Base-by-base conservation (phyloP, 2,888 invertebrate species). In the Temnothorax unifasciatus region DNA sequence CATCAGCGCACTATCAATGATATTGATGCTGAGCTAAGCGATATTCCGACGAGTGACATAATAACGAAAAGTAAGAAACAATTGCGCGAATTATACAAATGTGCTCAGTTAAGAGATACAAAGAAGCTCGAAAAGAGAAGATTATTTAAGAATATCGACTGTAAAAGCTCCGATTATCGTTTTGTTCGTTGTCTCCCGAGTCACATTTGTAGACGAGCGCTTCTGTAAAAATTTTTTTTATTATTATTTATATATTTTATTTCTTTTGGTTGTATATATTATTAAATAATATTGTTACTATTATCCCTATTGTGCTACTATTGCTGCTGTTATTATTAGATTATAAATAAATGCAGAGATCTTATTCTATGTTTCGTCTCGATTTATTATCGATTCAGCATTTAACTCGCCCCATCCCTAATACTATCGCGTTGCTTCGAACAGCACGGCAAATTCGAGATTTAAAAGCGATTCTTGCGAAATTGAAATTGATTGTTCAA, bases 381-480 rank as follows among this genome's bases (percentile, higher is more conserved):
- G 52, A 69, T 84, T 84, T 69, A 63, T 61, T 69, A 44, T 38
- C n/a, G 18, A 57, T 52, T 79, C 44, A 44, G 44, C 6, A 18
- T 63, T 61, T 21, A 76, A 64, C 59, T 61, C 41, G 59, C 29
- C 73, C 13, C 59, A 41, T 34, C 6, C 61, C 54, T 21, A 6
- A 6, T 15, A n/a, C 18, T 21, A 13, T 54, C 54, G 38, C 61
- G 57, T 61, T 41, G 18, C 76, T 69, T 52, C 63, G 68, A 63
- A 79, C 54, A 77, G 77, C 79, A 66, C 83, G 66, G 83, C 52
- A 79, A 82, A 73, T 85, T 88, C 61, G 86, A 89, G 91, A 91
- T 90, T 92, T 92, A 89, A 91, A 92, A 91, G 90, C 89, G 89
- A 92, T 92, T 89, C 85, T 74, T 76, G 68, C 84, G 85, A 87